Base-by-base conservation (phyloP, 2,888 invertebrate genomes). In the Acanthosoma haemorrhoidale region DNA sequence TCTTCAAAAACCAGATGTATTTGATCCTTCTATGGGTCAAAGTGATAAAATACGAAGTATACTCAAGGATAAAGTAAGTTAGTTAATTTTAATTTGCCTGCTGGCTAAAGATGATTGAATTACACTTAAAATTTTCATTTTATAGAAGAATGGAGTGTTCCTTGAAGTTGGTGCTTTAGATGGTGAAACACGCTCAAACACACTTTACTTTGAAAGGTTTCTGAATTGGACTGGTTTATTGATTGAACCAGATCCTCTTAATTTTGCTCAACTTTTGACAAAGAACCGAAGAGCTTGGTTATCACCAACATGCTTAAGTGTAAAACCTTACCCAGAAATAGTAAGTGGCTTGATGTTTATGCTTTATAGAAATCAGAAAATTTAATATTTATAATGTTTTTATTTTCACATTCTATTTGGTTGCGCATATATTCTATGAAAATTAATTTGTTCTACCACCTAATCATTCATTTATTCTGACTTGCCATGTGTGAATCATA, bases 101-200 rank as follows among this genome's bases (percentile, higher is more conserved):
- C 6, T 8, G 9, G 1, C n/a, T n/a, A 15, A n/a, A n/a, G n/a
- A 36, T 21, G 8, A 8, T 25, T 21, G 13, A 51, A n/a, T 51
- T 51, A 51, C n/a, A 9, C n/a, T 16, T 11, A 51, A 51, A 6
- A 60, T 68, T 25, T 21, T 34, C 36, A 36, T 39, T 70, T 75
- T 76, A 18, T 75, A 82, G 81, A 78, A 69, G 74, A 78, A 80
- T 73, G 84, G 84, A 11, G 83, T 84, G 76, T 84, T 84, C 75
- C 78, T 84, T 34, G 84, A 84, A 75, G 83, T 83, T 72, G 84
- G 84, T 3, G 84, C 84, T 3, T 77, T 83, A 71, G 83, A 84
- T 74, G 84, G 84, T 0, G 84, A 84, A 75, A 82, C 81, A 2
- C 77, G 83, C 25, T 84, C 84, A 32, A 84, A 84, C 76, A 83